These are phyloP conservation scores for Acleris emargana DNA, from an alignment of 2,888 invertebrate genomes.

Conservation along the genomic window DNA sequence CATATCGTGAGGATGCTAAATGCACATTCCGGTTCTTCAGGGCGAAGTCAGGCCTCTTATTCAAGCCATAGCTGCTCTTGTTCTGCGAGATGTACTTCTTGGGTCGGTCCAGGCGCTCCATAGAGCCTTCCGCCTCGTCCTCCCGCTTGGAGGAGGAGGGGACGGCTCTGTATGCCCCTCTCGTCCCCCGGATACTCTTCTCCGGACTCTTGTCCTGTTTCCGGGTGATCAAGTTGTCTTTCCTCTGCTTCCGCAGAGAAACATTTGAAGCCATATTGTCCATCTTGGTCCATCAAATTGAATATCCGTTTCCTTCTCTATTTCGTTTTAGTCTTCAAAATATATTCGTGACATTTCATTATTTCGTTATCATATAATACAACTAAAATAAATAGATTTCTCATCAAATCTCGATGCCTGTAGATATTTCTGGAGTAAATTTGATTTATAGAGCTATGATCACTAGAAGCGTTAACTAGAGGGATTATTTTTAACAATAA, in stretches of 20 bases:
- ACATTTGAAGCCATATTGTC: slow-evolving; percentile 79
- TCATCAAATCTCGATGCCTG: slow-evolving; percentile 40
- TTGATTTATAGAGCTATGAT: slow-evolving; percentile 39
- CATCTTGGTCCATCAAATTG: slow-evolving; percentile 68
- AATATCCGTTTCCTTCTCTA: slow-evolving; percentile 26
- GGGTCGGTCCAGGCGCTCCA: slow-evolving; percentile 78
- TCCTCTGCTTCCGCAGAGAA: slow-evolving; percentile 72
- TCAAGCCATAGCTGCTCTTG: slow-evolving; percentile 73
- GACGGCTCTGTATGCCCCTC: slow-evolving; percentile 73
- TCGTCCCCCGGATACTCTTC: slow-evolving; percentile 77
- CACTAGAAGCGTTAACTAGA: slow-evolving; percentile 55
- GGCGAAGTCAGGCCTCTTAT: slow-evolving; percentile 78
- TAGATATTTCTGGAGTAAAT: slow-evolving; percentile 40
- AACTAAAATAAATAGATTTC: slow-evolving; percentile 39
- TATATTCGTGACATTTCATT: slow-evolving; percentile 33
- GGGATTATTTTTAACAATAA: slow-evolving; percentile 62
- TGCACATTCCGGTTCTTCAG: slow-evolving; percentile 79
- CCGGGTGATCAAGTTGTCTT: slow-evolving; percentile 78
- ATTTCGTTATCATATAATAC: slow-evolving; percentile 11
- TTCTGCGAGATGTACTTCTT: slow-evolving; percentile 79
- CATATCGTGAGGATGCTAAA: slow-evolving; percentile 78
- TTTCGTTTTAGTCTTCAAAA: slow-evolving; percentile 26
- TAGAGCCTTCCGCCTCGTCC: slow-evolving; percentile 73
- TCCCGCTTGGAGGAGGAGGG: slow-evolving; percentile 73
- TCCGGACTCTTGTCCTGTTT: slow-evolving; percentile 82